These are phyloP conservation scores for Muntiacus reevesi DNA, from an alignment of 2,113 vertebrate genomes.

Conservation along the genomic window DNA sequence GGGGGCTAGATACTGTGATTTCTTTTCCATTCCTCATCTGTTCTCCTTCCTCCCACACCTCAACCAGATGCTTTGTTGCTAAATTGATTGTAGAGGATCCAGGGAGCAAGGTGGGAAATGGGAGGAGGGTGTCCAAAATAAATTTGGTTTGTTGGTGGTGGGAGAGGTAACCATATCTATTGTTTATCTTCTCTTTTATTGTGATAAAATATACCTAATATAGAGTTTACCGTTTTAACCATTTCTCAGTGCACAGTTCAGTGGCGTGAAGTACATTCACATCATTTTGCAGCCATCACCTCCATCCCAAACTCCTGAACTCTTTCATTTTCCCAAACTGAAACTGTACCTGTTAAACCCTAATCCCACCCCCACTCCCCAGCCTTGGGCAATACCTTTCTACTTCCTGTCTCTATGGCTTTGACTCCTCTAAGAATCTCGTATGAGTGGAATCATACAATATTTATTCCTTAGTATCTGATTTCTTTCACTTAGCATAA, in stretches of 20 bases:
- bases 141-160: neutral
- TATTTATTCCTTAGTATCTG: neutral
- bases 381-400: neutral
- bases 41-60: neutral
- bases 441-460: neutral
- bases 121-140: neutral
- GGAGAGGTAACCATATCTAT: neutral
- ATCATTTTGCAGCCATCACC: accelerated
- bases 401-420: neutral
- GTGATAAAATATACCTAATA: neutral
- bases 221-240: neutral
- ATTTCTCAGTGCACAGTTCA: neutral
- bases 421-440: neutral
- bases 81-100: neutral
- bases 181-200: neutral
- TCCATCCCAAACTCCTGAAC: neutral
- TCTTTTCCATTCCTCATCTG: neutral
- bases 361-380: accelerated
- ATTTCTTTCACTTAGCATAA: neutral
- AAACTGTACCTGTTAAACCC: neutral
- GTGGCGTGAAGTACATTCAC: accelerated
- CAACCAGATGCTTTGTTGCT: neutral
- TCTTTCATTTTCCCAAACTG: neutral
- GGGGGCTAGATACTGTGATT: neutral
- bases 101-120: neutral